phyloP scores from a whole-genome alignment of 1,140 invertebrate species.

The Papilio machaon region DNA sequence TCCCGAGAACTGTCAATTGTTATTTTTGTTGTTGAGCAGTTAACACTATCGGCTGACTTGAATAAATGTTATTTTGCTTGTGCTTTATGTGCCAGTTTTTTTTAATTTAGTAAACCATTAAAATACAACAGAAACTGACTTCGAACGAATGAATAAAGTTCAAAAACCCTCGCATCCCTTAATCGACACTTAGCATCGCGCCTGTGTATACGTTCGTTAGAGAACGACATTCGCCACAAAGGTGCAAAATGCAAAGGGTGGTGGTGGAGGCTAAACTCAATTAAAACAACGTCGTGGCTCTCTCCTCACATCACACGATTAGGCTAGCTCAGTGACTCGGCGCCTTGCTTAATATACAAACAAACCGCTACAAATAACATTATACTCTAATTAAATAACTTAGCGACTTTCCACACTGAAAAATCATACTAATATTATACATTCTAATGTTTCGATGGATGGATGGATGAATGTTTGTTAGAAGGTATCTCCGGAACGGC shows the following conservation, averaged over 20 bases:
- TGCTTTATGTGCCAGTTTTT: background rate
- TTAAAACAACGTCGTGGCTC: conserved; percentile 63
- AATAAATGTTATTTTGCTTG: too few species aligned
- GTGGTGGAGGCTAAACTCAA: conserved; percentile 54
- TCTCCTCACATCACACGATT: conserved; percentile 59
- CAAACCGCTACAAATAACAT: conserved; percentile 3
- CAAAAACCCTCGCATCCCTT: conserved; percentile 9
- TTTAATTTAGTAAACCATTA: too few species aligned
- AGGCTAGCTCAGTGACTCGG: conserved; percentile 46
- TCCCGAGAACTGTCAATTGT: too few species aligned
- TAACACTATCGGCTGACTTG: too few species aligned
- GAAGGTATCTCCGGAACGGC: too few species aligned
- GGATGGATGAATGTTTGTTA: too few species aligned
- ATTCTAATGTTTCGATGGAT: too few species aligned
- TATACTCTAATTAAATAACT: background rate
- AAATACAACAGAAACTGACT: background rate
- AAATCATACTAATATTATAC: background rate
- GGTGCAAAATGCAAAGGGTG: conserved; percentile 55
- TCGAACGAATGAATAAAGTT: background rate
- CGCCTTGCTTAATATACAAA: conserved; percentile 23
- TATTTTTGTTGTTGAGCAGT: too few species aligned
- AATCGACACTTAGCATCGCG: conserved; percentile 30
- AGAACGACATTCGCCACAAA: conserved; percentile 62
- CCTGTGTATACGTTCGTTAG: conserved; percentile 47
- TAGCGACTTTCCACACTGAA: background rate